Evolutionary conservation across 2,797 vertebrate species (phyloP), one percentile per base, ranked within the genome.

Genomic region (Serranus cabrilla): DNA sequence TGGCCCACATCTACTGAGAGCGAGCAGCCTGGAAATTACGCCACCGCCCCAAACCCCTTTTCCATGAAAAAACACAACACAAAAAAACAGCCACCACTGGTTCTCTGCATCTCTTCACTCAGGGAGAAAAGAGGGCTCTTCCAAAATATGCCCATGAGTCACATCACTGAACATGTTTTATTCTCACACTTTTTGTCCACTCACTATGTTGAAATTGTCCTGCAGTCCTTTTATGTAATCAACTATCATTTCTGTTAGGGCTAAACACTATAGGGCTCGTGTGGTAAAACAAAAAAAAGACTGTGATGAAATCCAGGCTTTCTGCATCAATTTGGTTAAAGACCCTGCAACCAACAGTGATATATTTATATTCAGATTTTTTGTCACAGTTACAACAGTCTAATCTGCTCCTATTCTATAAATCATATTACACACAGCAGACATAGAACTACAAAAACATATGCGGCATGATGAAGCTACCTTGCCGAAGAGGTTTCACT

Each of bases 1-100:
- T 93, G 91, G 90, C 85, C 90, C 80, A 76, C 90, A 93, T 93
- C 89, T 88, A 94, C 91, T 67, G 89, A 89, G 86, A 91, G 90
- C 67, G 88, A 92, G 89, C 76, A 87, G 90, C 85, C 89, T 92
- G 91, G 84, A 93, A 93, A 95, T 94, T 92, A 94, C 87, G 82
- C 86, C 82, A 91, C 86, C 86, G 70, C 80, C 90, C 73, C 80
- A 87, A 87, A 84, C 77, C 89, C 89, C 89, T 80, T 88, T 87
- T 84, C 87, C 71, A 84, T 79, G 73, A 31, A 62, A 39, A 46
- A 64, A 61, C 61, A 82, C 21, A 11, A 79, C 70, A 51, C 78
- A 67, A 37, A 27, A 71, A 75, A 40, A 43, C 39, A 81, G 52
- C 63, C 63, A 65, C 58, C 40, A 45, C 75, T 72, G 74, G 82